Conservation (phyloP, 2,797 vertebrate species). For the Tiaroga cobitis region DNA sequence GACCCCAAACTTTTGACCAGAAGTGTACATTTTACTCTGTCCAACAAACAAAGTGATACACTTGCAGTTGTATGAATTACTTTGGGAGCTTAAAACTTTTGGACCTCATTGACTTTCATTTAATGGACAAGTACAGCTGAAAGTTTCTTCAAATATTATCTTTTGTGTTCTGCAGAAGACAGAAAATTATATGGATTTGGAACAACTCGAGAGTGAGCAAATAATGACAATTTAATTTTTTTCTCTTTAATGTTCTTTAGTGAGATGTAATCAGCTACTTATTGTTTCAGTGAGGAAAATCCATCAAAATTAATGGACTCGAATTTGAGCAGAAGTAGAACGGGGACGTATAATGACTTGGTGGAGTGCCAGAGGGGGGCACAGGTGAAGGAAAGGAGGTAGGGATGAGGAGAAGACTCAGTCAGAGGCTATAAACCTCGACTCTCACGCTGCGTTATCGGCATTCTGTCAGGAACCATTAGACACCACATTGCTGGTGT, state of each 20-base stretch:
- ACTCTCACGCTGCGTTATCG: conserved; percentile 36
- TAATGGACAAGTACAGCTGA: not conserved
- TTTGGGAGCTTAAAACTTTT: not conserved
- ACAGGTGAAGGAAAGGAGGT: conserved; percentile 32
- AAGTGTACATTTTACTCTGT: not conserved
- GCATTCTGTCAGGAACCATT: conserved; percentile 44
- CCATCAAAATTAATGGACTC: conserved; percentile 15
- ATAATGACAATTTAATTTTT: not conserved
- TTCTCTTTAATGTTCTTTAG: not conserved
- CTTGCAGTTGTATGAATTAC: not conserved
- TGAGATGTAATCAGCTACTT: conserved; percentile 8
- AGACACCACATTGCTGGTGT: conserved; percentile 27
- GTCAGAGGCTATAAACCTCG: conserved; percentile 29
- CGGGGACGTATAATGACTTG: conserved; percentile 21
- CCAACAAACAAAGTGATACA: not conserved
- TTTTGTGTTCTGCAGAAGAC: not conserved
- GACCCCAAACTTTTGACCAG: not conserved
- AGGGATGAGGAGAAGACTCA: conserved; percentile 17
- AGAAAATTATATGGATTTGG: not conserved
- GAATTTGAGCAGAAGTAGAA: conserved; percentile 13
- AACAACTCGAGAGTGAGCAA: not conserved
- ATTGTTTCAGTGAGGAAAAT: not conserved
- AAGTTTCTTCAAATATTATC: not conserved
- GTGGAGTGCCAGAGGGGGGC: conserved; percentile 30
- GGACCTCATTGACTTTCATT: not conserved